Conservation (phyloP, 2,888 invertebrate species). For the Polyommatus iphigenia region DNA sequence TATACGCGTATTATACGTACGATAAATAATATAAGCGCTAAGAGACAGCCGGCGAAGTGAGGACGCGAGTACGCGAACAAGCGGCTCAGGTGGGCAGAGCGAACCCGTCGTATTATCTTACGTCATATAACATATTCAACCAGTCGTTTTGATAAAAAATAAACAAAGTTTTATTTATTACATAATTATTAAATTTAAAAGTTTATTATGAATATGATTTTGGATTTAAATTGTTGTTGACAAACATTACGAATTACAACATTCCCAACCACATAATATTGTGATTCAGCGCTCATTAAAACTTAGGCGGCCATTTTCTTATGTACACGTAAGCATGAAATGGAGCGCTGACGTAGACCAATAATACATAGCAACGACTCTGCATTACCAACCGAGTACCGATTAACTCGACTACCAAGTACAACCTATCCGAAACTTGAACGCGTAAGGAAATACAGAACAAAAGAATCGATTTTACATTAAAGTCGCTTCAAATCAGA, state of each 20-base stretch:
- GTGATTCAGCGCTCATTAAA: constrained; percentile 33
- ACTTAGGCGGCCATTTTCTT: constrained; percentile 56
- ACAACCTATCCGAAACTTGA: constrained; percentile 49
- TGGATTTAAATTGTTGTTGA: background rate
- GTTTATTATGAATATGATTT: background rate
- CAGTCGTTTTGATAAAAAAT: constrained; percentile 23
- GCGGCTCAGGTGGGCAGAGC: constrained; percentile 62
- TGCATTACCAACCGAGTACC: constrained; percentile 43
- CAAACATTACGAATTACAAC: background rate
- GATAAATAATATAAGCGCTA: constrained; percentile 47
- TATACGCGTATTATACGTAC: constrained; percentile 53
- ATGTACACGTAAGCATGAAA: constrained; percentile 54
- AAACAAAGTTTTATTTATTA: background rate
- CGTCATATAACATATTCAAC: constrained; percentile 59
- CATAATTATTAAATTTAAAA: background rate
- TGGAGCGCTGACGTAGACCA: constrained; percentile 52
- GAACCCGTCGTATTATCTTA: constrained; percentile 55
- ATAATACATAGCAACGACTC: constrained; percentile 56
- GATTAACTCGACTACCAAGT: constrained; percentile 53
- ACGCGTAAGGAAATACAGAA: constrained; percentile 57
- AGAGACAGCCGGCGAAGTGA: constrained; percentile 49
- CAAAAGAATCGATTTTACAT: constrained; percentile 65
- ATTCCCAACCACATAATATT: background rate
- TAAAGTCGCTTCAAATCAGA: constrained; percentile 46
- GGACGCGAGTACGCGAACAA: constrained; percentile 49